A percentile compares a stretch with the other conserved stretches of the same genome.
phyloP scores from a whole-genome alignment of 2,113 vertebrate species.

The Calidris pygmaea region DNA sequence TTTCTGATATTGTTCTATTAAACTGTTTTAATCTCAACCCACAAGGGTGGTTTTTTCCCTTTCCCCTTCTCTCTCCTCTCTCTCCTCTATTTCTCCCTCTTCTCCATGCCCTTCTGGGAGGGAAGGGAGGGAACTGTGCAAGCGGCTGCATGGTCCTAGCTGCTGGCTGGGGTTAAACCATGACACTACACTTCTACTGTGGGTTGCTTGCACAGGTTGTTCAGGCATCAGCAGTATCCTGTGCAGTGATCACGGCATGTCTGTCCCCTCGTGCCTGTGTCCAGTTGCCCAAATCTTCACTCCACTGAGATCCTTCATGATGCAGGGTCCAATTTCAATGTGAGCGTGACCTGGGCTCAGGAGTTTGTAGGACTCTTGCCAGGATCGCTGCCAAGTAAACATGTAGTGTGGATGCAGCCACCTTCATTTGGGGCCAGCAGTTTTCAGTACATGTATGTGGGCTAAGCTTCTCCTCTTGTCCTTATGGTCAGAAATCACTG shows the following conservation, averaged over 20 bases:
- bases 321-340: not conserved
- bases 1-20: not conserved
- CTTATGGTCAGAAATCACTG: not conserved
- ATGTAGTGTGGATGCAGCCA: not conserved
- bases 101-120: not conserved
- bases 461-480: not conserved
- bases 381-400: not conserved
- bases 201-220: not conserved
- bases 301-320: not conserved
- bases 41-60: not conserved
- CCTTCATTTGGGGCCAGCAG: not conserved
- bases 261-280: not conserved
- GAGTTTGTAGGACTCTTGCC: not conserved
- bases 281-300: not conserved
- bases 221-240: not conserved
- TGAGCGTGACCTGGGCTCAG: not conserved
- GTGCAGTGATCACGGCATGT: rapidly evolving
- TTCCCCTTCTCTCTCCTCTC: too few species aligned
- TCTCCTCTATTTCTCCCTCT: not conserved
- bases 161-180: not conserved
- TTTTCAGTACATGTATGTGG: not conserved
- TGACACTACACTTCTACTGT: not conserved
- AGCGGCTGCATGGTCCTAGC: not conserved
- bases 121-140: not conserved
- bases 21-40: not conserved